Conservation (phyloP, 2,888 invertebrate genomes). For the Tetragonisca angustula region DNA sequence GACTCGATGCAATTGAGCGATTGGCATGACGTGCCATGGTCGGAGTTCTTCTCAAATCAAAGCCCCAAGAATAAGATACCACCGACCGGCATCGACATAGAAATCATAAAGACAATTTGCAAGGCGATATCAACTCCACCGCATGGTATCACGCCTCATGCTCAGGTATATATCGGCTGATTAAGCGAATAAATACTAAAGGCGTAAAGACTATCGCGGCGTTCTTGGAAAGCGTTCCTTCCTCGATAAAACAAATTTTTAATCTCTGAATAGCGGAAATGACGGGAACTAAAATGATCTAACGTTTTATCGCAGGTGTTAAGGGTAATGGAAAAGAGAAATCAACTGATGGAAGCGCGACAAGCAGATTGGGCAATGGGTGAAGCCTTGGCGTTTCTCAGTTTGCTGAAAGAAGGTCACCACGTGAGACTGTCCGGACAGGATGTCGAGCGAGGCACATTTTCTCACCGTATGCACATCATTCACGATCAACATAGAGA, state of each 20-base stretch:
- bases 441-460: conserved; percentile 93
- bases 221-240: not conserved
- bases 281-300: not conserved
- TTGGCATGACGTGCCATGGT: conserved; percentile 88
- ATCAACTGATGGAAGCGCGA: conserved; percentile 86
- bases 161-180: conserved; percentile 38
- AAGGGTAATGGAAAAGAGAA: conserved; percentile 84
- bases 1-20: conserved; percentile 90
- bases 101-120: conserved; percentile 88
- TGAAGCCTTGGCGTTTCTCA: conserved; percentile 91
- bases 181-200: not conserved
- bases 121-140: conserved; percentile 88
- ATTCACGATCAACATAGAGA: conserved; percentile 92
- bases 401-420: conserved; percentile 90
- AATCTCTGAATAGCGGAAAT: no score
- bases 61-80: conserved; percentile 85
- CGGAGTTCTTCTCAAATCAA: conserved; percentile 86
- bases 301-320: conserved; percentile 60
- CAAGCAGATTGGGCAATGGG: conserved; percentile 92
- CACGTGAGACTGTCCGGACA: conserved; percentile 91
- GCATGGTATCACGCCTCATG: conserved; percentile 88
- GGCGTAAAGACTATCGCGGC: not conserved
- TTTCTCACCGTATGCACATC: conserved; percentile 92
- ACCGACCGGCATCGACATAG: conserved; percentile 88
- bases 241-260: no score